These are phyloP conservation scores for Blastomussa wellsi DNA, from an alignment of 92 coral and sea anemone species.

Conservation along the genomic window DNA sequence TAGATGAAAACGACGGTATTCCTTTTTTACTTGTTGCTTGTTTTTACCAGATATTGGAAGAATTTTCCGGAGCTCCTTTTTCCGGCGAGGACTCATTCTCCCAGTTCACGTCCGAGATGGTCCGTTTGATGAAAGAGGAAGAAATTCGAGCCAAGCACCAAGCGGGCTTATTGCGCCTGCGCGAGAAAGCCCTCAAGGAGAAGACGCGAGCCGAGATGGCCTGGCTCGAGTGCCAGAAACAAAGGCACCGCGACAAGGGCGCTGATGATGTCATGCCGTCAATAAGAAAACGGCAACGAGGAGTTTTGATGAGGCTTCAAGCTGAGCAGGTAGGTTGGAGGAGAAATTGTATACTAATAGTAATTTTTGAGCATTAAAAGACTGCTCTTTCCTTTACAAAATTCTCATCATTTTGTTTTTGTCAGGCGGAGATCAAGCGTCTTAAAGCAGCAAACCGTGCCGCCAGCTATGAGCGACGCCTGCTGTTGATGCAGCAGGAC, in stretches of 20 bases:
- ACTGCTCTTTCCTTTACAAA: not conserved
- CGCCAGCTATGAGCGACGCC: conserved; percentile 89
- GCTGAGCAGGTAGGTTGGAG: conserved; percentile 80
- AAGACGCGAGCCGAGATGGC: conserved; percentile 99
- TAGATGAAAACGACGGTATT: too few relatives aligned
- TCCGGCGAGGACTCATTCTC: conserved; percentile 94
- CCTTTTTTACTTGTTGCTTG: not conserved
- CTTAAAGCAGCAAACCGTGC: conserved; percentile 94
- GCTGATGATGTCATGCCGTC: conserved; percentile 99
- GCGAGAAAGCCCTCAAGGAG: conserved; percentile 97
- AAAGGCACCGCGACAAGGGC: conserved; percentile 88
- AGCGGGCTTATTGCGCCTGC: conserved; percentile 89
- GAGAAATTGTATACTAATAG: not conserved
- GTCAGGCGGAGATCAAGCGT: conserved; percentile 95
- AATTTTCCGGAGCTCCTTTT: conserved; percentile 68
- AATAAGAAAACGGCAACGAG: conserved; percentile 88
- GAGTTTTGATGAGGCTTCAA: conserved; percentile 83
- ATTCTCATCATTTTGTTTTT: conserved; percentile 1
- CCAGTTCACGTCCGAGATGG: conserved; percentile 96
- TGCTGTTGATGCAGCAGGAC: conserved; percentile 90
- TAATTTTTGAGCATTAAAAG: not conserved
- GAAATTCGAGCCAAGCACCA: conserved; percentile 95
- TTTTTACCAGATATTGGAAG: conserved; percentile 29
- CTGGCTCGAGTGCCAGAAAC: conserved; percentile 95
- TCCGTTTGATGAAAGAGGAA: conserved; percentile 89